These are phyloP conservation scores for Calephelis perditalis DNA, from an alignment of 2,888 invertebrate species.

Conservation along the genomic window DNA sequence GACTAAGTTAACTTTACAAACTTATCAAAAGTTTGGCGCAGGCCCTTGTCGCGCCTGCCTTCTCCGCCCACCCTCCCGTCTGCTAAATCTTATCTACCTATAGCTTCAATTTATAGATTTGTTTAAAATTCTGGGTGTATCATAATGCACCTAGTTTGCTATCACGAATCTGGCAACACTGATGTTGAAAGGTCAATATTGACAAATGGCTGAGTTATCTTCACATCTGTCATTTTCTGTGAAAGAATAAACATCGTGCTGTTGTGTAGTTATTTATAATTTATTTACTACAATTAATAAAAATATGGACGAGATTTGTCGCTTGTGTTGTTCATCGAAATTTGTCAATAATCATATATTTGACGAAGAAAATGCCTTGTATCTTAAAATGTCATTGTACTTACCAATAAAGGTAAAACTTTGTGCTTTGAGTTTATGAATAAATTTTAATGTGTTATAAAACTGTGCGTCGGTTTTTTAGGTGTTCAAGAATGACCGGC, in stretches of 20 bases:
- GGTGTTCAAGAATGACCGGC: constrained; percentile 76
- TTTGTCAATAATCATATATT: constrained; percentile 83
- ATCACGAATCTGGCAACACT: constrained; percentile 46
- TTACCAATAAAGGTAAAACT: constrained; percentile 83
- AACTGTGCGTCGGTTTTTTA: constrained; percentile 19
- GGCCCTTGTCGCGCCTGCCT: constrained; percentile 49
- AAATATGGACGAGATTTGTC: constrained; percentile 65
- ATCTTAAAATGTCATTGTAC: constrained; percentile 83
- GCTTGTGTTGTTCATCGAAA: constrained; percentile 66
- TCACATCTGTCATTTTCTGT: constrained; percentile 50
- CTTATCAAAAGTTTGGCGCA: constrained; percentile 78
- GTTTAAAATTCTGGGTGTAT: constrained; percentile 47
- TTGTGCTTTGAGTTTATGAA: constrained; percentile 12
- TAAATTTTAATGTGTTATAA: constrained; percentile 16
- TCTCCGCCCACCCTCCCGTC: constrained; percentile 54
- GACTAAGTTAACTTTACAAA: constrained; percentile 70
- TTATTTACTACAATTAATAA: constrained; percentile 25
- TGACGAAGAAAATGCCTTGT: constrained; percentile 82
- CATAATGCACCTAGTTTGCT: constrained; percentile 38
- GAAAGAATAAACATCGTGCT: constrained; percentile 46
- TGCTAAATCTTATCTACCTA: constrained; percentile 38
- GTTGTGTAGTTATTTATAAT: constrained; percentile 30
- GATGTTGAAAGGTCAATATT: constrained; percentile 51
- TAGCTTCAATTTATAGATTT: constrained; percentile 29
- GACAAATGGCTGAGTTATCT: constrained; percentile 55